Evolutionary conservation across 2,888 invertebrate species (phyloP).

Genomic region (Acanthosepion esculentum): DNA sequence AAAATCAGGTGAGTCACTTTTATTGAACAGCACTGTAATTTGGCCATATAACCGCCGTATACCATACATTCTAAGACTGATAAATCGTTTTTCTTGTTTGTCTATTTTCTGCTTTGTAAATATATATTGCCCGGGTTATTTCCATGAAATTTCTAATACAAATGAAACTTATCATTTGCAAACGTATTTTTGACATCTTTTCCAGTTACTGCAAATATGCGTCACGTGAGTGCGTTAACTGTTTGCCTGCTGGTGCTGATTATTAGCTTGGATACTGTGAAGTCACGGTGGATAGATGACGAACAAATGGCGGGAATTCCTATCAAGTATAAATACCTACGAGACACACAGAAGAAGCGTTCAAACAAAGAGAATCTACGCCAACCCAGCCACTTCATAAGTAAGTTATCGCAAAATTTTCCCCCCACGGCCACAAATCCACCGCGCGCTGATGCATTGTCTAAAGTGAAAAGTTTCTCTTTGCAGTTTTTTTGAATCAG

Average conservation of each 20-base stretch:
- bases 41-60: too few relatives aligned
- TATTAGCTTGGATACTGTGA: not conserved
- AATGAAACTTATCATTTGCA: not conserved
- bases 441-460: too few relatives aligned
- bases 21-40: too few relatives aligned
- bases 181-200: not conserved
- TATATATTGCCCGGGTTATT: too few relatives aligned
- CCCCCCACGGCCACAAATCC: fast-evolving
- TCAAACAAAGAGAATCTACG: not conserved
- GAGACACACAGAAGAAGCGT: not conserved
- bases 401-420: not conserved
- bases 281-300: not conserved
- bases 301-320: not conserved
- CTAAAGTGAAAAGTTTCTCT: too few relatives aligned
- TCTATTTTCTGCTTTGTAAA: too few relatives aligned
- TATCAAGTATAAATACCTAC: not conserved
- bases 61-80: too few relatives aligned
- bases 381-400: not conserved
- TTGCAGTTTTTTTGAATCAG: too few relatives aligned
- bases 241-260: not conserved
- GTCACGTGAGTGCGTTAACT: not conserved
- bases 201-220: not conserved
- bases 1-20: too few relatives aligned
- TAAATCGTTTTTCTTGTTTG: too few relatives aligned
- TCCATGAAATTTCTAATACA: too few relatives aligned